These are phyloP conservation scores for Erebia palarica DNA, from an alignment of 2,888 invertebrate species.

Conservation along the genomic window DNA sequence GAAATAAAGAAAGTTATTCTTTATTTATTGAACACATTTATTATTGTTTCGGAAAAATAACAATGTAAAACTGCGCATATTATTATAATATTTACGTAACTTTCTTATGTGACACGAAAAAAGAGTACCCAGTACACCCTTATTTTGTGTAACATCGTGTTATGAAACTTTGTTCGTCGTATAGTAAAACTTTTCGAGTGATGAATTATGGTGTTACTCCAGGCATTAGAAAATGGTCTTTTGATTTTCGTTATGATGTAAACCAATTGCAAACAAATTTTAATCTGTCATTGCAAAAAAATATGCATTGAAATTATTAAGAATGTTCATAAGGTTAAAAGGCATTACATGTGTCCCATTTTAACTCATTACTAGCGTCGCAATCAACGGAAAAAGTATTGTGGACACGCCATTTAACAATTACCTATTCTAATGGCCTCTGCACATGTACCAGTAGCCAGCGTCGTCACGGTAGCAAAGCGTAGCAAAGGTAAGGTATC, in stretches of 20 bases:
- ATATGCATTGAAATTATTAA: neutral
- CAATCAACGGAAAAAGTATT: constrained; percentile 43
- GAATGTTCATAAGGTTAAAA: constrained; percentile 37
- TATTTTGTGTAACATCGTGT: constrained; percentile 45
- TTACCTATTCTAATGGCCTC: constrained; percentile 52
- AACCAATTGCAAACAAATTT: neutral
- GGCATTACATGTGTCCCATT: constrained; percentile 34
- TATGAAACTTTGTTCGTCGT: constrained; percentile 60
- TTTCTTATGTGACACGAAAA: neutral
- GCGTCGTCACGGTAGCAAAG: neutral
- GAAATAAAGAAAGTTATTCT: too few species aligned
- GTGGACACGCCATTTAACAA: constrained; percentile 63
- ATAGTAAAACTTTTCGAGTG: constrained; percentile 47
- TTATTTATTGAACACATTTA: too few species aligned
- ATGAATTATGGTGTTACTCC: constrained; percentile 12
- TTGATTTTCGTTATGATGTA: neutral
- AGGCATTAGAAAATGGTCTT: constrained; percentile 7
- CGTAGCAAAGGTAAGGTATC: neutral
- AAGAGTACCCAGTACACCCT: neutral
- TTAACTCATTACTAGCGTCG: constrained; percentile 39
- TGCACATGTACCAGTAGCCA: neutral
- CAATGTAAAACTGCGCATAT: neutral
- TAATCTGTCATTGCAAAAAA: neutral
- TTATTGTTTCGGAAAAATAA: neutral
- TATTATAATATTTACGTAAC: neutral